Evolutionary conservation across 2,888 invertebrate genomes (phyloP).

Genomic region (Ethmia dodecea): DNA sequence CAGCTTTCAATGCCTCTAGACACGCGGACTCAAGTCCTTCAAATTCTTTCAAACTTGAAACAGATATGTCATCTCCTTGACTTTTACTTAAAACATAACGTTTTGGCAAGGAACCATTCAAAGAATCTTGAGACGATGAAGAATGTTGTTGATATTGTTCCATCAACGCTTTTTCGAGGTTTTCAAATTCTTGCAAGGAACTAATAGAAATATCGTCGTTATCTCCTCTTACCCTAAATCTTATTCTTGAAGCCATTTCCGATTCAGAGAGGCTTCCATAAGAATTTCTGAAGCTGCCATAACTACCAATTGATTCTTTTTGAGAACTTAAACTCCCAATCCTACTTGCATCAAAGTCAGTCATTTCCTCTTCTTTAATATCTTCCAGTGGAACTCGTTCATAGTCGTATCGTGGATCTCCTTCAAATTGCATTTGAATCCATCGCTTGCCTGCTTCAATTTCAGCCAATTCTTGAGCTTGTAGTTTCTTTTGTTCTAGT

Average conservation of each 20-base stretch:
- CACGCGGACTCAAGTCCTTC: conserved; percentile 94
- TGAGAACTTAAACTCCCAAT: conserved; percentile 88
- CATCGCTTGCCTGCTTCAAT: conserved; percentile 88
- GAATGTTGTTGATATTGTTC: conserved; percentile 86
- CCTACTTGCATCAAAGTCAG: conserved; percentile 88
- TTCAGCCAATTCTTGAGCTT: conserved; percentile 71
- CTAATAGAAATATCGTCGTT: conserved; percentile 95
- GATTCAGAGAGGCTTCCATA: conserved; percentile 95
- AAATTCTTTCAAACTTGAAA: conserved; percentile 93
- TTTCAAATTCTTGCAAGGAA: conserved; percentile 96
- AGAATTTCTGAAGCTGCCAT: conserved; percentile 91
- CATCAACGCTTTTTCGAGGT: conserved; percentile 89
- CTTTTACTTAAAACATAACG: conserved; percentile 83
- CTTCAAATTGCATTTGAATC: conserved; percentile 93
- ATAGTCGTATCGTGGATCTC: conserved; percentile 86
- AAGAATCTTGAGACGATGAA: conserved; percentile 91
- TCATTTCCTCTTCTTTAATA: conserved; percentile 94
- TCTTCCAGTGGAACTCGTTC: conserved; percentile 92
- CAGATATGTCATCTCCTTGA: conserved; percentile 90
- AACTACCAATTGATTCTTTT: conserved; percentile 87
- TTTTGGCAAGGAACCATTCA: conserved; percentile 88
- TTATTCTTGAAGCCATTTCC: conserved; percentile 89
- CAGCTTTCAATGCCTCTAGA: conserved; percentile 88
- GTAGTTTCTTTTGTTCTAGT: conserved; percentile 79
- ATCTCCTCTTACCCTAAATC: conserved; percentile 90